Evolutionary conservation across 2,113 vertebrate genomes (phyloP).

Genomic region (Collichthys lucidus): DNA sequence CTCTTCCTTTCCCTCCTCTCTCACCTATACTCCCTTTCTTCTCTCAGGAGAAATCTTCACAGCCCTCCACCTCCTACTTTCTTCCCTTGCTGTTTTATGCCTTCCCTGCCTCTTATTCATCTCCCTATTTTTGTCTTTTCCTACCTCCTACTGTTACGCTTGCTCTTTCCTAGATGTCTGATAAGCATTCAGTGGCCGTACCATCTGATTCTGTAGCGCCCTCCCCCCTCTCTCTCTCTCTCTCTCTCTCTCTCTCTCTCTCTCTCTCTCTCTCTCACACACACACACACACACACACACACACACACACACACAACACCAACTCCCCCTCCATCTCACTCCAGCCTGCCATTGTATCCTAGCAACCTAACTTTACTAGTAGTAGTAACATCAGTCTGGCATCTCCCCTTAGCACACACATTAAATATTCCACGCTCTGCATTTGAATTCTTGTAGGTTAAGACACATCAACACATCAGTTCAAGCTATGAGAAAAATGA

Average conservation of each 20-base stretch:
- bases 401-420: constrained; percentile 22
- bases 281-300: constrained; percentile 7
- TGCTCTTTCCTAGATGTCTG: constrained; percentile 45
- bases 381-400: constrained; percentile 52
- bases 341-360: constrained; percentile 66
- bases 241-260: neutral
- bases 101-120: neutral
- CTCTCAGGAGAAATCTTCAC: constrained; percentile 35
- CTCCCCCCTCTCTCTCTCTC: neutral
- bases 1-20: constrained; percentile 11
- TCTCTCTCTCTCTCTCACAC: neutral
- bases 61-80: neutral
- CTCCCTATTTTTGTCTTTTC: neutral
- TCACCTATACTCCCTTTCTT: constrained; percentile 25
- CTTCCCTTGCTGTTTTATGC: neutral
- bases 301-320: constrained; percentile 19
- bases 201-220: constrained; percentile 33
- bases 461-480: neutral
- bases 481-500: neutral
- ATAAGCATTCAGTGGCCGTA: constrained; percentile 63
- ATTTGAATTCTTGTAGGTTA: constrained; percentile 22
- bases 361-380: constrained; percentile 72
- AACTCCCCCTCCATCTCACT: constrained; percentile 29
- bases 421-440: constrained; percentile 9
- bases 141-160: neutral